A percentile compares a stretch with the other conserved stretches of the same genome.
Evolutionary conservation across 1,140 invertebrate species (phyloP).

Genomic region (Antheraea pernyi): DNA sequence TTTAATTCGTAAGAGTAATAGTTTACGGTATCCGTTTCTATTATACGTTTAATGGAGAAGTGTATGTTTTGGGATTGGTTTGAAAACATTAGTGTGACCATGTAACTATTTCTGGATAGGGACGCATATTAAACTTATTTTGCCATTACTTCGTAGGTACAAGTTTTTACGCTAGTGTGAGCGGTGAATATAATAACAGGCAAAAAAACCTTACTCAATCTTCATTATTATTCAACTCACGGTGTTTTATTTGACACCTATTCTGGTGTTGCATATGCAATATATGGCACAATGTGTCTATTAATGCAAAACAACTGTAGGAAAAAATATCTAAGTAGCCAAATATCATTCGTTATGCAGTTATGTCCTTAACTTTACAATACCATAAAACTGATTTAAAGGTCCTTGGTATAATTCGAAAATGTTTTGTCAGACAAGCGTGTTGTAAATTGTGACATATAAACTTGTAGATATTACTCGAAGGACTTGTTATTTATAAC

Average conservation of each 20-base stretch:
- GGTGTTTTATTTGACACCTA: constrained; percentile 36
- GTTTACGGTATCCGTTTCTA: constrained; percentile 23
- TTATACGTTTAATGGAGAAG: neutral
- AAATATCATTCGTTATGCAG: constrained; percentile 18
- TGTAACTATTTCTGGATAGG: neutral
- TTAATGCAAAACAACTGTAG: constrained; percentile 36
- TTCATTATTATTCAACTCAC: constrained; percentile 48
- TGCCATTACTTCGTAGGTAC: neutral
- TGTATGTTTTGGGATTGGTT: neutral
- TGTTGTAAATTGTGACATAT: neutral
- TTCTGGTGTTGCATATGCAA: constrained; percentile 48
- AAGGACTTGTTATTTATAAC: neutral
- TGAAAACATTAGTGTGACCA: neutral
- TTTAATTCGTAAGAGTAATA: constrained; percentile 6
- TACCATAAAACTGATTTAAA: neutral
- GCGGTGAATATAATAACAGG: neutral
- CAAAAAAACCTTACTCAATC: constrained; percentile 40
- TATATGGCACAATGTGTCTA: constrained; percentile 35
- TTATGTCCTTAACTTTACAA: neutral
- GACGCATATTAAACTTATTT: neutral
- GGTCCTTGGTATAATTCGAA: neutral
- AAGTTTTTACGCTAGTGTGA: neutral
- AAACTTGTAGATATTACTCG: neutral
- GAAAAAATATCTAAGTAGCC: constrained; percentile 11
- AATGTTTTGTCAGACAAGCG: neutral